These are phyloP conservation scores for Diceros bicornis DNA, from an alignment of 2,797 vertebrate species.

Conservation along the genomic window DNA sequence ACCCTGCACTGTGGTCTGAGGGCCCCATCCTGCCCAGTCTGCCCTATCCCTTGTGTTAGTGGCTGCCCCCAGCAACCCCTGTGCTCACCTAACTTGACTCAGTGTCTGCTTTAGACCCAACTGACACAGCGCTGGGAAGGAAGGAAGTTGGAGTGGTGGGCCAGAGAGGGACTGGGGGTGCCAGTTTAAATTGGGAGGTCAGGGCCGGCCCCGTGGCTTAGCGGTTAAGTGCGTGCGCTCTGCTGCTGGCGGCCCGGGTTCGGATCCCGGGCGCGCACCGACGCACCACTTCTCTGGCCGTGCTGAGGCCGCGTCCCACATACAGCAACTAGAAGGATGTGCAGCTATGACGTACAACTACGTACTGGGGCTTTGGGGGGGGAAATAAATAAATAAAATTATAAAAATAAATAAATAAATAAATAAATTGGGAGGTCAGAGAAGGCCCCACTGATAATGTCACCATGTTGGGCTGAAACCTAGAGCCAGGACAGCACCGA, in stretches of 20 bases:
- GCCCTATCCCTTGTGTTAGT: background rate
- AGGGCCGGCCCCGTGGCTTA: background rate
- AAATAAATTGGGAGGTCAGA: background rate
- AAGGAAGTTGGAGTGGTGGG: background rate
- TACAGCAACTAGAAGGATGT: too few relatives aligned
- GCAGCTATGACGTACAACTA: too few relatives aligned
- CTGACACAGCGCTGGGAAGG: background rate
- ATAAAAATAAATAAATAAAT: too few relatives aligned
- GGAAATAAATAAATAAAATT: too few relatives aligned
- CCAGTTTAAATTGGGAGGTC: background rate
- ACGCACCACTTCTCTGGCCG: too few relatives aligned
- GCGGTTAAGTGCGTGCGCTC: too few relatives aligned
- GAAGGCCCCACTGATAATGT: background rate
- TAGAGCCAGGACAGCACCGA: background rate
- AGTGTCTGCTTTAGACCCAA: background rate
- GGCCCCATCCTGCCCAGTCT: background rate
- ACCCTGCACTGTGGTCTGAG: background rate
- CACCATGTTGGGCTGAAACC: background rate
- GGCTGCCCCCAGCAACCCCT: background rate
- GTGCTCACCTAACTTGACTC: background rate
- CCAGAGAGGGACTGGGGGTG: background rate
- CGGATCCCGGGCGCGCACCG: too few relatives aligned
- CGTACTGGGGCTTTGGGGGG: too few relatives aligned
- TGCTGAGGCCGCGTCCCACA: too few relatives aligned
- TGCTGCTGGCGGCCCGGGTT: too few relatives aligned